Evolutionary conservation across 2,888 invertebrate genomes (phyloP).

Genomic region (Drosophila melanosoma): DNA sequence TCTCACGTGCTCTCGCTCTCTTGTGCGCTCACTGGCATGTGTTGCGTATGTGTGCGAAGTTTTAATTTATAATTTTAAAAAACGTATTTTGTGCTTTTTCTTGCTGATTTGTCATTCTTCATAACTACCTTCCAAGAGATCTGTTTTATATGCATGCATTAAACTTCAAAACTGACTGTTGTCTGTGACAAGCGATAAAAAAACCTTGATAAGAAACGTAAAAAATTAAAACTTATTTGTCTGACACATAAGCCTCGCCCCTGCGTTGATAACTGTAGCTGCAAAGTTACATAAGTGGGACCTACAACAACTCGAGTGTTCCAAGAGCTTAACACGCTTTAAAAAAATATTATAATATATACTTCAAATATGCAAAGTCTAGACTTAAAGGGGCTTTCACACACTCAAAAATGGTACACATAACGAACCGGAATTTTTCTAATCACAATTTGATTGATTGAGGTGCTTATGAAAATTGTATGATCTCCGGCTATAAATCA

Average conservation of each 20-base stretch:
- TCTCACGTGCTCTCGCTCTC: constrained; percentile 7
- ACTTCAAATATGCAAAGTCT: constrained; percentile 27
- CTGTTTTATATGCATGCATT: constrained; percentile 14
- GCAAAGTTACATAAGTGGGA: constrained; percentile 60
- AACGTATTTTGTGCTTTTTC: constrained; percentile 36
- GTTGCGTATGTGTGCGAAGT: constrained; percentile 23
- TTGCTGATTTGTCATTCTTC: constrained; percentile 33
- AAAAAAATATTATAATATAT: constrained; percentile 25
- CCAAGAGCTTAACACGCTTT: constrained; percentile 16
- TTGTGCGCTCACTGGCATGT: constrained; percentile 10
- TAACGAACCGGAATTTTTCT: constrained; percentile 33
- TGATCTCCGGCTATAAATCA: constrained; percentile 65
- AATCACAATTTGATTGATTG: constrained; percentile 69
- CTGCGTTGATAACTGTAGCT: constrained; percentile 38
- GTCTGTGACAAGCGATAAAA: constrained; percentile 31
- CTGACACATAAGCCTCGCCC: constrained; percentile 32
- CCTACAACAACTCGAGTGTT: constrained; percentile 28
- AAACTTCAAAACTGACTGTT: background rate
- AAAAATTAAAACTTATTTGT: constrained; percentile 29
- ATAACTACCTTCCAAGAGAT: constrained; percentile 27
- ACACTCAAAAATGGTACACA: constrained; percentile 26
- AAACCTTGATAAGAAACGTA: constrained; percentile 18
- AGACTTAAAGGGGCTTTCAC: constrained; percentile 31
- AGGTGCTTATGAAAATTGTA: constrained; percentile 44
- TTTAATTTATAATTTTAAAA: constrained; percentile 58